Evolutionary conservation across 1,140 invertebrate species (phyloP).

Genomic region (Anoplophora glabripennis): DNA sequence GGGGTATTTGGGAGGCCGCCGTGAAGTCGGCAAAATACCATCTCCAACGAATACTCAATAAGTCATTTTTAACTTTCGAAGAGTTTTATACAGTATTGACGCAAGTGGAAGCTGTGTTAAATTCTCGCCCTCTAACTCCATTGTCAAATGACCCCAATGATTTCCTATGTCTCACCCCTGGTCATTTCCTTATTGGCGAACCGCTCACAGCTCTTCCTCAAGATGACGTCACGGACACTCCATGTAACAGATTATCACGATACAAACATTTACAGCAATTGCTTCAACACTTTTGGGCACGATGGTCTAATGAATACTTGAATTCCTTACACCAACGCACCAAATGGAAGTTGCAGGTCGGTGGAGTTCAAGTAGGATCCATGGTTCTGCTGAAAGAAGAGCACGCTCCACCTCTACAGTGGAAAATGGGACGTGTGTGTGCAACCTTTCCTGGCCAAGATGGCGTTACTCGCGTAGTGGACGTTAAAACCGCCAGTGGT

Average conservation of each 20-base stretch:
- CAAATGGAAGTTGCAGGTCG: constrained; percentile 21
- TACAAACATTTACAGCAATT: constrained; percentile 35
- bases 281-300: constrained; percentile 30
- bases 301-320: constrained; percentile 36
- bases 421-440: too few relatives aligned
- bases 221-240: constrained; percentile 24
- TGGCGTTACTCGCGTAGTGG: too few relatives aligned
- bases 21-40: constrained; percentile 7
- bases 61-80: constrained; percentile 13
- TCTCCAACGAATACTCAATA: not conserved
- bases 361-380: too few relatives aligned
- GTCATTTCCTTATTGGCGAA: constrained; percentile 41
- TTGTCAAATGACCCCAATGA: constrained; percentile 41
- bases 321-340: constrained; percentile 24
- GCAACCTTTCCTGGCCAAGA: too few relatives aligned
- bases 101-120: constrained; percentile 39
- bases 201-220: constrained; percentile 41
- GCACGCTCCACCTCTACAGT: too few relatives aligned
- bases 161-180: constrained; percentile 35
- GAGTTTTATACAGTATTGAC: constrained; percentile 33
- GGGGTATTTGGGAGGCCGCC: constrained; percentile 10
- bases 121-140: constrained; percentile 47
- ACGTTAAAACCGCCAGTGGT: too few relatives aligned
- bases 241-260: constrained; percentile 23
- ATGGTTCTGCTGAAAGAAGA: too few relatives aligned